A percentile compares a stretch with the other conserved stretches of the same genome.
Conservation (phyloP, 1,140 invertebrate genomes). For the Drosophila insularis region DNA sequence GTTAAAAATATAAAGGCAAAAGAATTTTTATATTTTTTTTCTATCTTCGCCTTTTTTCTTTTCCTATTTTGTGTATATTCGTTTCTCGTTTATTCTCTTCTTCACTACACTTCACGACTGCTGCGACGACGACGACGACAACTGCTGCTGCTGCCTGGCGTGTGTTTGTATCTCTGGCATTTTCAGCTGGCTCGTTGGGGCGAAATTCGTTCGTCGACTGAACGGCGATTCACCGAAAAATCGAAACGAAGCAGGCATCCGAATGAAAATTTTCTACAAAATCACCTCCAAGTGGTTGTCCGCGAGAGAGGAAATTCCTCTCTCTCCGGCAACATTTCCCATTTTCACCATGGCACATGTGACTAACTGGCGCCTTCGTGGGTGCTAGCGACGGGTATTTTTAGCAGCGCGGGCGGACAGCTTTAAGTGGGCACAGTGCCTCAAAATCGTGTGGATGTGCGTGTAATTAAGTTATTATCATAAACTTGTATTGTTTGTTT, state of each 20-base stretch:
- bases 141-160: constrained; percentile 30
- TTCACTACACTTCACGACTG: constrained; percentile 62
- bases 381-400: constrained; percentile 63
- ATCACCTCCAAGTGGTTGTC: constrained; percentile 16
- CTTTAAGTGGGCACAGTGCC: constrained; percentile 53
- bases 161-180: constrained; percentile 40
- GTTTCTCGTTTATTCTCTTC: constrained; percentile 9
- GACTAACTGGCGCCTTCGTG: constrained; percentile 58
- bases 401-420: constrained; percentile 67
- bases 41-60: not conserved
- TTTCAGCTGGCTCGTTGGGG: constrained; percentile 66
- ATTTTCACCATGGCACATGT: constrained; percentile 69
- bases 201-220: constrained; percentile 69
- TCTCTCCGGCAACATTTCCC: constrained; percentile 14
- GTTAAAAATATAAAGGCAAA: constrained; percentile 7
- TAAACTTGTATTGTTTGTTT: too few relatives aligned
- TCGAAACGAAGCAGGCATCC: constrained; percentile 14
- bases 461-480: constrained; percentile 1
- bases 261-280: constrained; percentile 47
- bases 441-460: not conserved
- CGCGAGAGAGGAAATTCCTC: not conserved
- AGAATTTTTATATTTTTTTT: constrained; percentile 12
- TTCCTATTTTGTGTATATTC: constrained; percentile 13
- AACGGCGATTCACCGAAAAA: constrained; percentile 32
- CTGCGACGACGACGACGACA: constrained; percentile 22